Conservation (phyloP, 2,797 vertebrate species). For the Rachycentron canadum region DNA sequence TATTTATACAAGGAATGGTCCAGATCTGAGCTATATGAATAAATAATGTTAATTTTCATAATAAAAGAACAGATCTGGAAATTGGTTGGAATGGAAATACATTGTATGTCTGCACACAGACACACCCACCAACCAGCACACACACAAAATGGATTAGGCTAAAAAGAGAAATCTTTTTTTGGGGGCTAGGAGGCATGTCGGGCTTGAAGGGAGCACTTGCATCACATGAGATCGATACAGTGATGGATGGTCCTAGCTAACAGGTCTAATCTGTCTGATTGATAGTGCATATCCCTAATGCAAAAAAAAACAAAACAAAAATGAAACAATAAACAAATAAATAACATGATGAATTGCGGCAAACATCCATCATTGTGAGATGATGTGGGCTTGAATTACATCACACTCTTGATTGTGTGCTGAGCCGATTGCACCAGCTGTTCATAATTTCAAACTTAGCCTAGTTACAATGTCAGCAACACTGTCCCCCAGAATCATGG, state of each 20-base stretch:
- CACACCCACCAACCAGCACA: neutral
- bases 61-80: slow-evolving; percentile 22
- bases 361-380: slow-evolving; percentile 39
- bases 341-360: slow-evolving; percentile 15
- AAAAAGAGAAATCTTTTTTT: slow-evolving; percentile 64
- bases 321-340: no score
- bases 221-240: slow-evolving; percentile 67
- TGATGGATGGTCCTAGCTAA: slow-evolving; percentile 50
- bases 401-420: neutral
- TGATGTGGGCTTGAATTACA: slow-evolving; percentile 18
- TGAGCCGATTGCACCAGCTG: neutral
- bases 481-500: neutral
- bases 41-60: slow-evolving; percentile 22
- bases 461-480: neutral
- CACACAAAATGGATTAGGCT: slow-evolving; percentile 59
- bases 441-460: neutral
- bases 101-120: neutral
- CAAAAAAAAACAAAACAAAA: no score
- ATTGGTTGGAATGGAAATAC: slow-evolving; percentile 21
- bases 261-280: slow-evolving; percentile 39
- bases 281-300: slow-evolving; percentile 33
- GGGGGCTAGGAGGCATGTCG: slow-evolving; percentile 38
- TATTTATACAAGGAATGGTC: slow-evolving; percentile 15
- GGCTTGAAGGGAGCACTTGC: slow-evolving; percentile 34
- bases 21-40: slow-evolving; percentile 6